A percentile compares a stretch with the other conserved stretches of the same genome.
These are phyloP conservation scores for Ophion obscuratus DNA, from an alignment of 2,888 invertebrate genomes.

Conservation along the genomic window DNA sequence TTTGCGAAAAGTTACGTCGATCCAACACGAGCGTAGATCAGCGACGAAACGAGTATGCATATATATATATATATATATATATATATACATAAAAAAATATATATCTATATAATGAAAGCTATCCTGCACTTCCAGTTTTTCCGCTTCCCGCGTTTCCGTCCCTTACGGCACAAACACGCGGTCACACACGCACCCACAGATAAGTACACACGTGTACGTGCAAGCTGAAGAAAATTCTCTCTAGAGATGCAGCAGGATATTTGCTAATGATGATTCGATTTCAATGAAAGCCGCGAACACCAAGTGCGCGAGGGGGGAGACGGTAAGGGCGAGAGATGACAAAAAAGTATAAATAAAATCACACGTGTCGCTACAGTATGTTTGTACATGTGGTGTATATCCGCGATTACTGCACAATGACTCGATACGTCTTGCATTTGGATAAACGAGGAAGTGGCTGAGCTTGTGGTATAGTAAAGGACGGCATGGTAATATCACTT, in stretches of 20 bases:
- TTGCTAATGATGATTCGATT: constrained; percentile 58
- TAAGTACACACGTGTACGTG: background rate
- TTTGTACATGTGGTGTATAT: constrained; percentile 7
- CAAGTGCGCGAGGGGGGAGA: background rate
- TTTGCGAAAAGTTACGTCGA: constrained; percentile 38
- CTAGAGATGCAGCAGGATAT: constrained; percentile 50
- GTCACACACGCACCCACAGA: too few relatives aligned
- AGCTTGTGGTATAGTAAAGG: constrained; percentile 54
- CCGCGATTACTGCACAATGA: constrained; percentile 38
- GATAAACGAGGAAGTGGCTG: constrained; percentile 59
- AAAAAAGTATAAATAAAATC: constrained; percentile 34
- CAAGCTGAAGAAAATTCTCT: constrained; percentile 37
- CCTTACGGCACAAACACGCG: background rate
- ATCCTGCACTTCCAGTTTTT: constrained; percentile 55
- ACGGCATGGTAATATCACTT: constrained; percentile 64
- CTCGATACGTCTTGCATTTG: constrained; percentile 52
- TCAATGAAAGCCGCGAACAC: constrained; percentile 49
- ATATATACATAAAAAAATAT: constrained; percentile 2
- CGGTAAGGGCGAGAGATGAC: background rate
- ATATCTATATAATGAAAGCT: constrained; percentile 31
- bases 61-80: constrained; percentile 20
- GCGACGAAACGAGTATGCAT: constrained; percentile 22
- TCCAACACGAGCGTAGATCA: constrained; percentile 42
- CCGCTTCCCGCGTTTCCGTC: constrained; percentile 26
- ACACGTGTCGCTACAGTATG: constrained; percentile 31